phyloP scores from a whole-genome alignment of 2,888 invertebrate genomes.

The Atrina japonica region DNA sequence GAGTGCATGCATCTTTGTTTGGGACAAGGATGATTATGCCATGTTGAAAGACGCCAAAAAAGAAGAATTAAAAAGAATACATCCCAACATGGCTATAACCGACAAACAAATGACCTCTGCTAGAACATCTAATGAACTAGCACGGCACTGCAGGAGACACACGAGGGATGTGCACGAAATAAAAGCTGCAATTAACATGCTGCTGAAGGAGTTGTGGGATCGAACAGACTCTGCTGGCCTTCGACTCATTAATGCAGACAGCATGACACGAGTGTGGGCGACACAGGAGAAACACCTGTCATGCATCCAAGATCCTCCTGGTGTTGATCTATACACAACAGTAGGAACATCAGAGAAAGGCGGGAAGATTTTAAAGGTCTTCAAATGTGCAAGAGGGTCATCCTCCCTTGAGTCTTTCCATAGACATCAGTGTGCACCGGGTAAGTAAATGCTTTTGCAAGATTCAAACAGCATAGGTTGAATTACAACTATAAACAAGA shows the following conservation, averaged over 20 bases:
- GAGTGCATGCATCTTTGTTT: slow-evolving; percentile 29
- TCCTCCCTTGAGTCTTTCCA: slow-evolving; percentile 22
- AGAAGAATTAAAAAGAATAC: neutral
- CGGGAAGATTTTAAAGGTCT: neutral
- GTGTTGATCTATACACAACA: neutral
- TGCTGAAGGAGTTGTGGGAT: slow-evolving; percentile 5
- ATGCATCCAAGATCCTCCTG: slow-evolving; percentile 6
- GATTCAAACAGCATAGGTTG: neutral
- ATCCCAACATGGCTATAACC: neutral
- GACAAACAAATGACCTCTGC: neutral
- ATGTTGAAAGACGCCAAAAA: slow-evolving; percentile 27
- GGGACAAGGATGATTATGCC: slow-evolving; percentile 41
- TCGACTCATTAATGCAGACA: slow-evolving; percentile 2
- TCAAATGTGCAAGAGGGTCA: slow-evolving; percentile 11
- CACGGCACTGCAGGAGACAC: neutral
- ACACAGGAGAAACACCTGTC: slow-evolving; percentile 2
- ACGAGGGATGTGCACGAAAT: neutral
- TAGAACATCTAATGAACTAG: neutral
- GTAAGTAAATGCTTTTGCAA: neutral
- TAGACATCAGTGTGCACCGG: slow-evolving; percentile 11
- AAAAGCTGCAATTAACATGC: neutral
- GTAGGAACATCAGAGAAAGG: neutral
- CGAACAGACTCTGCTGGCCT: slow-evolving; percentile 5
- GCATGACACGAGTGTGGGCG: slow-evolving; percentile 5
- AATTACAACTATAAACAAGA: too few relatives aligned